A percentile compares a stretch with the other conserved stretches of the same genome.
Evolutionary conservation across 1,140 invertebrate species (phyloP).

Genomic region (Drosophila athabasca): DNA sequence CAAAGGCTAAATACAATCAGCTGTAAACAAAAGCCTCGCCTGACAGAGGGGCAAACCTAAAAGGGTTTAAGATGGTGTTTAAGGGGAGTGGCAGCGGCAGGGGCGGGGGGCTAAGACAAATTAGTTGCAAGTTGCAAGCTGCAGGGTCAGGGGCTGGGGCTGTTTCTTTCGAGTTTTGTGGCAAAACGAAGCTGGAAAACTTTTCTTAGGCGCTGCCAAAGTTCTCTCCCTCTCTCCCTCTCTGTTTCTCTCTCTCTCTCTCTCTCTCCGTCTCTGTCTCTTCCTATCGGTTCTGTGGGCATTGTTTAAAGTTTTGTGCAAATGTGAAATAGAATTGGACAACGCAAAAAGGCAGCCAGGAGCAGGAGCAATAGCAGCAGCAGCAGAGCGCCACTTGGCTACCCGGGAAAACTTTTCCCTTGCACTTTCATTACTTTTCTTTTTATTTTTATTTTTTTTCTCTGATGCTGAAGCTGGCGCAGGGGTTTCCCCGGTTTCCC

Average conservation of each 20-base stretch:
- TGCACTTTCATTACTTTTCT: constrained; percentile 26
- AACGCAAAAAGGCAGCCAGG: too few relatives aligned
- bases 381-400: constrained; percentile 59
- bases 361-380: constrained; percentile 14
- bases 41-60: constrained; percentile 16
- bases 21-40: constrained; percentile 68
- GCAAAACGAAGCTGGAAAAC: constrained; percentile 23
- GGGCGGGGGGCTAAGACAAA: constrained; percentile 51
- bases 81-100: neutral
- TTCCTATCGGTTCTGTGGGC: constrained; percentile 46
- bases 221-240: neutral
- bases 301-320: constrained; percentile 76
- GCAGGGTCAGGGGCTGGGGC: neutral
- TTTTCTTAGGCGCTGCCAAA: constrained; percentile 22
- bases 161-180: constrained; percentile 34
- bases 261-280: neutral
- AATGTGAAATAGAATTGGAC: constrained; percentile 78
- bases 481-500: constrained; percentile 2
- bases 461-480: neutral
- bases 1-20: constrained; percentile 75
- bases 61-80: constrained; percentile 8
- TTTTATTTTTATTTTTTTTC: neutral
- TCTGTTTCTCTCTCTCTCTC: neutral
- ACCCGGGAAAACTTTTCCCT: constrained; percentile 58
- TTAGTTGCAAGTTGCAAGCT: constrained; percentile 70